phyloP scores from a whole-genome alignment of 92 coral and sea anemone species.

The Parazoanthus atlanticus region DNA sequence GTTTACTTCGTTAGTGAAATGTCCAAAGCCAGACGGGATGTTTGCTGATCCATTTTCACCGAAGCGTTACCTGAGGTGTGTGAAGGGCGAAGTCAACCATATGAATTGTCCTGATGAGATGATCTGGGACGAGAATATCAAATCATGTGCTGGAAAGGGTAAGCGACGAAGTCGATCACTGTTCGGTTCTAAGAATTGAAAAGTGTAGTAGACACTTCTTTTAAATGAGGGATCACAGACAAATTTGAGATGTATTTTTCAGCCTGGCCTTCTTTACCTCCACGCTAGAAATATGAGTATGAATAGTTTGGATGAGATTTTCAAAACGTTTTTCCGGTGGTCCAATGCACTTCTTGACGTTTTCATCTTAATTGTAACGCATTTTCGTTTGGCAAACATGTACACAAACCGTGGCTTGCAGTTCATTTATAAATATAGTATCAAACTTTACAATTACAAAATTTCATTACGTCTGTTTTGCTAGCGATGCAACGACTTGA shows the following conservation, averaged over 20 bases:
- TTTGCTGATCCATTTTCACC: slow-evolving; percentile 85
- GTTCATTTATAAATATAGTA: no score
- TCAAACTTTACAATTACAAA: no score
- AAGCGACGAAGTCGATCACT: slow-evolving; percentile 7
- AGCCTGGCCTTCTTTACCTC: no score
- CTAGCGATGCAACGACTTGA: no score
- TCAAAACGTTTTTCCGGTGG: background rate
- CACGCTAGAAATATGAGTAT: no score
- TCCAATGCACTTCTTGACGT: background rate
- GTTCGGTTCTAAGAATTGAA: background rate
- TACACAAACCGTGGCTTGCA: no score
- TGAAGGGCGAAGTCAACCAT: slow-evolving; percentile 70
- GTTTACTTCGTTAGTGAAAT: slow-evolving; percentile 61
- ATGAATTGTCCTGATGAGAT: slow-evolving; percentile 87
- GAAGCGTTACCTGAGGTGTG: slow-evolving; percentile 85
- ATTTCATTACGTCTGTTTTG: no score
- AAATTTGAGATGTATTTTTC: background rate
- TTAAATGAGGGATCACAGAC: background rate
- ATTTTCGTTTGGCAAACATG: background rate
- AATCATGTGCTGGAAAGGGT: slow-evolving; percentile 93
- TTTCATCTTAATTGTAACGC: background rate
- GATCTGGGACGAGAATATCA: slow-evolving; percentile 85
- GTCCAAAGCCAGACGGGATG: slow-evolving; percentile 83
- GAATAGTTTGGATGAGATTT: background rate
- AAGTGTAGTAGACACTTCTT: no score